Conservation (phyloP, 2,797 vertebrate species). For the Danio tinwini region DNA sequence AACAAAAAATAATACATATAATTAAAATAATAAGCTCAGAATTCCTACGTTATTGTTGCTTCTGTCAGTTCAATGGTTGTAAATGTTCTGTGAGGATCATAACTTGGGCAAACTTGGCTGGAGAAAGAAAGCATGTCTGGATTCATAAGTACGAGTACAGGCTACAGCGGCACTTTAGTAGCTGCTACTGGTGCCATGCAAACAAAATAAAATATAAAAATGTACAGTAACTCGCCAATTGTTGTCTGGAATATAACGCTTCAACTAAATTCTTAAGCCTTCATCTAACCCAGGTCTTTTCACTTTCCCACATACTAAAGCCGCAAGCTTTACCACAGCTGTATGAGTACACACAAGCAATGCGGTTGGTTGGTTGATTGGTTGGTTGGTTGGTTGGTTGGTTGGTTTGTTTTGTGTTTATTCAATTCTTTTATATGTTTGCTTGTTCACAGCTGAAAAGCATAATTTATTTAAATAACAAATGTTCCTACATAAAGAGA, state of each 20-base stretch:
- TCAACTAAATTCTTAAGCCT: background rate
- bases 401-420: constrained; percentile 17
- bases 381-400: background rate
- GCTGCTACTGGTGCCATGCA: background rate
- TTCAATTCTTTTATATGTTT: background rate
- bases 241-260: background rate
- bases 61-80: constrained; percentile 36
- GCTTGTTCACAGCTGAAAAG: background rate
- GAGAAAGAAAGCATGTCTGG: constrained; percentile 1
- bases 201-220: background rate
- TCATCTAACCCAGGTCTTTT: background rate
- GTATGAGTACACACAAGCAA: constrained; percentile 4
- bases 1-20: constrained; percentile 40
- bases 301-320: constrained; percentile 7
- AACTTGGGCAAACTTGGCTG: constrained; percentile 10
- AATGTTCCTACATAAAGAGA: background rate
- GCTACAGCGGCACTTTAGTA: constrained; percentile 1
- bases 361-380: background rate
- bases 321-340: background rate
- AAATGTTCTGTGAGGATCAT: constrained; percentile 44
- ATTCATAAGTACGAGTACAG: constrained; percentile 1
- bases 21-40: constrained; percentile 42
- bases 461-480: background rate
- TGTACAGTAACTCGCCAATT: background rate
- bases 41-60: constrained; percentile 19